Base-by-base conservation (phyloP, 2,113 vertebrate species). In the Etia nguti region DNA sequence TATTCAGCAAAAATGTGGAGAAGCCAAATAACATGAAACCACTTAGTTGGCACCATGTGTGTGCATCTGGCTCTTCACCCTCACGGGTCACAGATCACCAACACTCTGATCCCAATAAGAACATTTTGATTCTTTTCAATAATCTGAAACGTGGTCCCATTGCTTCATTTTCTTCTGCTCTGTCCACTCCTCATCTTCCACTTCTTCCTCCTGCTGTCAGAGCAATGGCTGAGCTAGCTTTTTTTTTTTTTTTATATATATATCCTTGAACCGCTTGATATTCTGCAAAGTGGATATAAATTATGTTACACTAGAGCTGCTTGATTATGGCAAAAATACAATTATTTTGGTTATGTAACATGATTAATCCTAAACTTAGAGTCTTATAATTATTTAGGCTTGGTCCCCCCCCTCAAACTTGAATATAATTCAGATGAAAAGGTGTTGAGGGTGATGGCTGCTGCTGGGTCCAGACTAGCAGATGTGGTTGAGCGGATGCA, bases 271-370 rank as follows among this genome's bases (percentile, higher is more conserved):
- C 68, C 0, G 8, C 5, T 16, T 73, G 22, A 46, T 73, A 24
- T 0, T 16, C n/a, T 43, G 4, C n/a, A 43, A 70, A 70, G 38
- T 70, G 38, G 12, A 6, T 43, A 46, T 6, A 73, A 73, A 43
- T 26, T 38, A 24, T 15, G 36, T 22, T 73, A 26, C 65, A 73
- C 13, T 16, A 0, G 65, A 70, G 65, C 65, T 43, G 36, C 24
- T 29, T 10, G 22, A 48, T 0, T 75, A 0, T 29, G 41, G 4
- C 3, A 48, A 48, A 43, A 75, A 16, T 4, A 5, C 5, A 1
- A 6, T 46, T 26, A 46, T 29, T 29, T 75, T 43, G 38, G 5
- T 73, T 43, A n/a, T n/a, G 59, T 62, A 62, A 62, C 10, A 1
- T 7, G 18, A 36, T 62, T 62, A 62, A 11, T 62, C 59, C 6